phyloP scores from a whole-genome alignment of 1,140 invertebrate genomes.

The Calliopsis andreniformis region DNA sequence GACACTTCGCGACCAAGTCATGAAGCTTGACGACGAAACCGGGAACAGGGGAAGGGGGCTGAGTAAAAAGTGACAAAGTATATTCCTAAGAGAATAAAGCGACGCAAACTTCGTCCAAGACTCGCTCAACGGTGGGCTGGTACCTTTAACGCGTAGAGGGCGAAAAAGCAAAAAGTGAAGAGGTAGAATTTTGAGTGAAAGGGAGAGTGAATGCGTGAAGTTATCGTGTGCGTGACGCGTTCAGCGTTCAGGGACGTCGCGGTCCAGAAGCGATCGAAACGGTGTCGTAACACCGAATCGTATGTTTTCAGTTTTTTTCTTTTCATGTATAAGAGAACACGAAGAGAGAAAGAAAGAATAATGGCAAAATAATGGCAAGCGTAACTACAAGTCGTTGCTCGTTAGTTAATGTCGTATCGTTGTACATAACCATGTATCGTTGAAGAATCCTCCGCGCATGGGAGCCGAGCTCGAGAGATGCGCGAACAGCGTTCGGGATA shows the following conservation, averaged over 20 bases:
- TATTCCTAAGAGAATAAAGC: constrained; percentile 52
- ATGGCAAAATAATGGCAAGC: constrained; percentile 9
- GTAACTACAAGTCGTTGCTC: constrained; percentile 54
- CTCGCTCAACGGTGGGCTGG: constrained; percentile 21
- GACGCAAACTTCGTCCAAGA: constrained; percentile 43
- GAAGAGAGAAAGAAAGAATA: constrained; percentile 16
- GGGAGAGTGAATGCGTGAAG: background rate
- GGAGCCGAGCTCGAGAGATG: background rate
- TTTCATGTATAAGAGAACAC: constrained; percentile 48
- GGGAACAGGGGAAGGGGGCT: background rate
- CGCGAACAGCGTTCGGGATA: too few relatives aligned
- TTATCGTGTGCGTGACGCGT: constrained; percentile 25
- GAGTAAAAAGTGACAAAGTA: constrained; percentile 51
- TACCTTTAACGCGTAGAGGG: background rate
- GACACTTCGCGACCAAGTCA: constrained; percentile 57
- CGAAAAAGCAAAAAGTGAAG: background rate
- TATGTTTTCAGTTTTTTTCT: too few relatives aligned
- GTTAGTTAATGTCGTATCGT: constrained; percentile 65
- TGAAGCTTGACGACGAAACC: constrained; percentile 49
- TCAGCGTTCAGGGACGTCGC: constrained; percentile 11
- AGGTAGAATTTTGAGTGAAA: background rate
- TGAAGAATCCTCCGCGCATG: background rate
- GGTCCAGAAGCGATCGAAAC: constrained; percentile 30
- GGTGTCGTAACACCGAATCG: too few relatives aligned
- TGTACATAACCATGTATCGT: constrained; percentile 64